Base-by-base conservation (phyloP, 23 tunicate genomes). In the Diplosoma virens region DNA sequence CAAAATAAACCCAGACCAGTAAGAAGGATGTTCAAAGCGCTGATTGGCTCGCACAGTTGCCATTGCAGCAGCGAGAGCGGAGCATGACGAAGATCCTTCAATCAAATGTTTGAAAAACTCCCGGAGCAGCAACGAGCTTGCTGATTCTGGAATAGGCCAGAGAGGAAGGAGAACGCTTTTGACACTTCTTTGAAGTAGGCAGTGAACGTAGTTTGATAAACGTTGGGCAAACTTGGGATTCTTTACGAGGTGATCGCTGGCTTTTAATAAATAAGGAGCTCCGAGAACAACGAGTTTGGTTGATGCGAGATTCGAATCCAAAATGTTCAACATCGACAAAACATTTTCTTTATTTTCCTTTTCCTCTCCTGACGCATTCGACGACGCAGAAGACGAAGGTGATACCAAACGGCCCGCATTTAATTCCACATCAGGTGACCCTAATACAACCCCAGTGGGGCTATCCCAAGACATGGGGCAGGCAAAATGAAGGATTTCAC, bases 111-210 rank as follows among this genome's bases (percentile, higher is more conserved):
- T 31, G 71, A 79, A 84, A 36, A 90, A 84, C 0, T 82, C 46
- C 25, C 79, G 79, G 21, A 65, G 24, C 3, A 90, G 36, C 0
- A 90, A 5, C 37, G 53, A 66, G 37, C 83, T 54, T 3, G 77
- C 97, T 7, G 90, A 79, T 48, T 90, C 90, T 0, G 97, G 97
- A n/a, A 90, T 79, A 20, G 97, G 97, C 97, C 97, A 90, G 54
- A 84, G 50, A 5, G 90, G 48, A 25, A 74, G 31, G 30, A 90
- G 67, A 20, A 84, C 47, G 28, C 79, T 23, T 0, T 32, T 30
- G 11, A 45, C 75, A 0, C 97, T 90, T 0, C 81, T 30, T 5
- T 21, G 33, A 18, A 78, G 33, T 6, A 83, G 46, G 47, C 59
- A 50, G 1, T 46, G 58, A 48, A 60, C 55, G 17, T 76, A 59